Percentiles rank a stretch among this genome's conserved stretches.
Conservation (phyloP, 2,113 vertebrate genomes). For the Cercocebus atys region DNA sequence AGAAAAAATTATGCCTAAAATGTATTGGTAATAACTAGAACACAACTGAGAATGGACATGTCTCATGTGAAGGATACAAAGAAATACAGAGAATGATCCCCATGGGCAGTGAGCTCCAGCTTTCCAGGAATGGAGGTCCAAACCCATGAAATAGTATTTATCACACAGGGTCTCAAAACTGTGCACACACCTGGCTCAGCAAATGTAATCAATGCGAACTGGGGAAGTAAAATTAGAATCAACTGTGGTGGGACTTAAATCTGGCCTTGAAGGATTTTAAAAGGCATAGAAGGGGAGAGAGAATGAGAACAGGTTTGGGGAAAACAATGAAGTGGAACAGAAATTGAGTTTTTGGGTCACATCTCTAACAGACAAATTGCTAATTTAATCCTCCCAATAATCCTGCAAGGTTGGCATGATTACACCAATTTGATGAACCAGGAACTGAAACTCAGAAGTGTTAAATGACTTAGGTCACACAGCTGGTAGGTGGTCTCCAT, state of each 20-base stretch:
- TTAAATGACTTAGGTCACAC: not conserved
- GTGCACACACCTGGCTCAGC: too few species aligned
- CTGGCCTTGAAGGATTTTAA: not conserved
- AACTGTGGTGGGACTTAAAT: not conserved
- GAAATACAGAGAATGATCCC: not conserved
- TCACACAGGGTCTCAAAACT: not conserved
- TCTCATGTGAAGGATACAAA: not conserved
- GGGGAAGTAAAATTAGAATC: not conserved
- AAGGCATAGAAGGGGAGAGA: not conserved
- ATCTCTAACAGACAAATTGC: not conserved
- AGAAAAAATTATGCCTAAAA: not conserved
- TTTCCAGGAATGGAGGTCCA: too few species aligned
- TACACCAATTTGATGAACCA: not conserved
- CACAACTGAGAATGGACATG: not conserved
- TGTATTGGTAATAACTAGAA: not conserved
- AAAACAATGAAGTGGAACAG: not conserved
- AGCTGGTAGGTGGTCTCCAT: not conserved
- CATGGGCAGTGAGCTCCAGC: rapidly evolving
- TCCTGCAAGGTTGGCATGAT: not conserved
- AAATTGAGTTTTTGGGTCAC: not conserved
- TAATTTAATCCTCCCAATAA: not conserved
- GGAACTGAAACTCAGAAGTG: not conserved
- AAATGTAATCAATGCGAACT: not conserved
- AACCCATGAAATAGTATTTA: not conserved
- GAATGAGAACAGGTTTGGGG: not conserved